Conservation (phyloP, 2,113 vertebrate species). For the Oryzias curvinotus region DNA sequence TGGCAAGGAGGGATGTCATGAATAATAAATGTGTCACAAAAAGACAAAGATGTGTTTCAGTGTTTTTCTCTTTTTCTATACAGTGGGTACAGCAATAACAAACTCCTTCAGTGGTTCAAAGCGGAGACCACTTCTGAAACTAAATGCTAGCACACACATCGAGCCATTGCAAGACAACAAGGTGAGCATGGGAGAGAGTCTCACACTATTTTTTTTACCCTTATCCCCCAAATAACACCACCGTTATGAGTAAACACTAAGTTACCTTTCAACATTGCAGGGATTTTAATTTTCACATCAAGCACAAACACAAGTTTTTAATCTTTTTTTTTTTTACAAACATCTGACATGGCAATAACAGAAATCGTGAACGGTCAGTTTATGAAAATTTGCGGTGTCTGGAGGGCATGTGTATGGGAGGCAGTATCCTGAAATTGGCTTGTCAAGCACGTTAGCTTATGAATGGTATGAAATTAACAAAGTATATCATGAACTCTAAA, state of each 20-base stretch:
- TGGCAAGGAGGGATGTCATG: conserved; percentile 36
- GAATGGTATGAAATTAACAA: conserved; percentile 53
- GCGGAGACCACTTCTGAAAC: conserved; percentile 60
- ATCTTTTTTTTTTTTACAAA: conserved; percentile 45
- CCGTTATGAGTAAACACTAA: conserved; percentile 54
- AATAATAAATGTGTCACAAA: conserved; percentile 69
- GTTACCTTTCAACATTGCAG: conserved; percentile 65
- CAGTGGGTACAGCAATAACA: conserved; percentile 65
- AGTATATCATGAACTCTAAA: conserved; percentile 46
- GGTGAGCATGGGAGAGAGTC: conserved; percentile 69
- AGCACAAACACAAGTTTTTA: conserved; percentile 72
- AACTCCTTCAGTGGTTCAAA: conserved; percentile 57
- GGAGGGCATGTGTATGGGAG: conserved; percentile 51
- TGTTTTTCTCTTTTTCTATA: conserved; percentile 51
- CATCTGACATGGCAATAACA: conserved; percentile 65
- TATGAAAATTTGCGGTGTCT: conserved; percentile 50
- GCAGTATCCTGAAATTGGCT: conserved; percentile 56
- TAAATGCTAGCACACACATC: conserved; percentile 70
- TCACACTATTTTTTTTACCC: conserved; percentile 49
- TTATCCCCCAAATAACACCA: conserved; percentile 60
- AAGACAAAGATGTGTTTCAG: conserved; percentile 66
- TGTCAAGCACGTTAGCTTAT: conserved; percentile 61
- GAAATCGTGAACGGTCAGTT: conserved; percentile 52
- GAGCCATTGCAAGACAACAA: conserved; percentile 70
- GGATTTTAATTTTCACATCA: conserved; percentile 56